Base-by-base conservation (phyloP, 2,797 vertebrate species). In the Sus cebifrons region DNA sequence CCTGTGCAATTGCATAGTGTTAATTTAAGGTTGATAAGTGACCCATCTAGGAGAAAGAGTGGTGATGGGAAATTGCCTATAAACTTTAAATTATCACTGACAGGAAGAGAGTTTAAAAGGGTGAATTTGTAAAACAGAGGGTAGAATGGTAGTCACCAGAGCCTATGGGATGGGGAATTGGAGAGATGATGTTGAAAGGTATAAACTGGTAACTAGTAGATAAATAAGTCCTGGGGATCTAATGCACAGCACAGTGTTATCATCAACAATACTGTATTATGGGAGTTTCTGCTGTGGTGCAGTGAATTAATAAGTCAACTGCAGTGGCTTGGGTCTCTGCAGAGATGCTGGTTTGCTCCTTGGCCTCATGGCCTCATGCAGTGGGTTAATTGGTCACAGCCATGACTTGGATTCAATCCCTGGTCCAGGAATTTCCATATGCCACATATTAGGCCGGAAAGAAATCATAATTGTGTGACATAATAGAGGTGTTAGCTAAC, bases 1-100 rank as follows among this genome's bases (percentile, higher is more conserved):
- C 23, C 74, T 86, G 17, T 85, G 8, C 10, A 85, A 23, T 71
- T 49, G 12, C 71, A 5, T 36, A 27, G 20, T 86, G 13, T 49
- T 91, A 82, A 95, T 23, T 65, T 16, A 52, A 32, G 27, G 56
- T 91, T 23, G 67, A 2, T 83, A 86, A 84, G 6, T 96, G 54
- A 70, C 15, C 36, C 5, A 44, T 16, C 5, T 70, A 74, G 36
- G 29, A 89, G 81, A 71, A 73, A 67, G 11, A 0, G 6, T 36
- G 18, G 32, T 36, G 16, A 75, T 60, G 2, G 21, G 86, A 91
- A 91, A 82, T 14, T 7, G 36, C 17, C 40, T 65, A 10, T 86
- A 68, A 60, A 65, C 58, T 82, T 13, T 73, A 64, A 89, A 65
- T 78, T 83, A 82, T 52, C 16, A 56, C 29, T 91, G 77, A 74